A percentile compares a stretch with the other conserved stretches of the same genome.
phyloP scores from a whole-genome alignment of 2,888 invertebrate genomes.

The Eupithecia abbreviata region DNA sequence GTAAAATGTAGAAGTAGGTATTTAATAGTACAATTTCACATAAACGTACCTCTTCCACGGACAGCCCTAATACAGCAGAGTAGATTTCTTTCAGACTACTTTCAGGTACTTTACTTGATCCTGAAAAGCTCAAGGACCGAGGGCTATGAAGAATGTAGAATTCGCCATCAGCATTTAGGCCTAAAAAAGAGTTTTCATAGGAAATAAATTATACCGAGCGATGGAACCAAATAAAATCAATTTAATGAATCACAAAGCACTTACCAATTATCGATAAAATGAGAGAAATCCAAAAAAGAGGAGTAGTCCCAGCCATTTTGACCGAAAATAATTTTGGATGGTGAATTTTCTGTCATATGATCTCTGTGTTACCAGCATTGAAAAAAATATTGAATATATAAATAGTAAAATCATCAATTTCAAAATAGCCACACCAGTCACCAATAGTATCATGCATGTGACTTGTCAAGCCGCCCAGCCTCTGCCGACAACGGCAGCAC shows the following conservation, averaged over 20 bases:
- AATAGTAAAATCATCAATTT: neutral
- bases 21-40: neutral
- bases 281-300: slow-evolving; percentile 70
- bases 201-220: too few species aligned
- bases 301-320: slow-evolving; percentile 75
- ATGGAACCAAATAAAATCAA: neutral
- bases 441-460: too few species aligned
- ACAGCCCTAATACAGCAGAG: slow-evolving; percentile 88
- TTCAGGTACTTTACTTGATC: slow-evolving; percentile 85
- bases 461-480: too few species aligned
- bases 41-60: slow-evolving; percentile 86
- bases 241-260: slow-evolving; percentile 36
- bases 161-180: slow-evolving; percentile 85
- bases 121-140: slow-evolving; percentile 87
- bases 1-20: neutral
- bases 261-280: slow-evolving; percentile 71
- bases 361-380: slow-evolving; percentile 47
- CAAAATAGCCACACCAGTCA: neutral
- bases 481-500: too few species aligned
- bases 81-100: slow-evolving; percentile 88
- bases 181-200: slow-evolving; percentile 49
- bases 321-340: slow-evolving; percentile 51
- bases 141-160: slow-evolving; percentile 88
- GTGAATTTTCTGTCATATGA: slow-evolving; percentile 75
- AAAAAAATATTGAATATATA: neutral